These are phyloP conservation scores for Gasterosteus nipponicus DNA, from an alignment of 2,113 vertebrate genomes.

Conservation along the genomic window DNA sequence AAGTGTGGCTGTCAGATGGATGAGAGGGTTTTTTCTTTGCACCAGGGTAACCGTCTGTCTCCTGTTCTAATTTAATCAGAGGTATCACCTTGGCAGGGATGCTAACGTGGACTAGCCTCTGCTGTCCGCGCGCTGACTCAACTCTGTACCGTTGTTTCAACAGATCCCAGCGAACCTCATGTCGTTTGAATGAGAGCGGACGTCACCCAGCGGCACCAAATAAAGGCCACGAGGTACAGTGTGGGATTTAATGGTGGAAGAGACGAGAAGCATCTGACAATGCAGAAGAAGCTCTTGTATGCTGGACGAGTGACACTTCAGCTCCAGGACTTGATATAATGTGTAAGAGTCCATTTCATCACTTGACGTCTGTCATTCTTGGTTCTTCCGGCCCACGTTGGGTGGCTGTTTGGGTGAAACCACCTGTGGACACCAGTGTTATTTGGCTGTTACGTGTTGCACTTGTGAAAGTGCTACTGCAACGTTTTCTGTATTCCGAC, in stretches of 20 bases:
- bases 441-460: neutral
- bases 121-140: neutral
- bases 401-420: slow-evolving; percentile 44
- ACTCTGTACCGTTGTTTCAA: slow-evolving; percentile 61
- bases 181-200: slow-evolving; percentile 88
- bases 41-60: too few relatives aligned
- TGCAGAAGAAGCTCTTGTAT: slow-evolving; percentile 12
- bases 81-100: neutral
- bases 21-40: too few relatives aligned
- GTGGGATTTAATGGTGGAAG: neutral
- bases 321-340: slow-evolving; percentile 13
- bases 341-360: slow-evolving; percentile 18
- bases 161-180: slow-evolving; percentile 95
- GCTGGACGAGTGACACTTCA: slow-evolving; percentile 13
- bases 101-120: neutral
- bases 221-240: neutral
- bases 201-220: slow-evolving; percentile 46
- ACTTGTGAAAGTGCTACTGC: neutral
- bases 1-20: too few relatives aligned
- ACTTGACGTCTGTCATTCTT: slow-evolving; percentile 34
- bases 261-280: neutral
- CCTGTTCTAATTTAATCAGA: too few relatives aligned
- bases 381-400: slow-evolving; percentile 57
- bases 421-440: slow-evolving; percentile 34
- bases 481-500: slow-evolving; percentile 26